These are phyloP conservation scores for Diploscapter pachys DNA, from an alignment of 1,140 invertebrate species.

Conservation along the genomic window DNA sequence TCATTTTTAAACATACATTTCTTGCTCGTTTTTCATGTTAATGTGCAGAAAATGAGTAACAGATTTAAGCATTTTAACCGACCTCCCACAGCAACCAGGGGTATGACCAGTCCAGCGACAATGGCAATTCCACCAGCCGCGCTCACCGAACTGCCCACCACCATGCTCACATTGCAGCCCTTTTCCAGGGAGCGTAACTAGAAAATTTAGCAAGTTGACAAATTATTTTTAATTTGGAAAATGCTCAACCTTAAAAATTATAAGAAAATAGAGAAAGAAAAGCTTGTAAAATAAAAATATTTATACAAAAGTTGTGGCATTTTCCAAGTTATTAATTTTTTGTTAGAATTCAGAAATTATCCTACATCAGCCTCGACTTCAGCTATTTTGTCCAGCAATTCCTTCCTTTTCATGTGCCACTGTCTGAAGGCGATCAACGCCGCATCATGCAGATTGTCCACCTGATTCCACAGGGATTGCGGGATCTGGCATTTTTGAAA, in stretches of 20 bases:
- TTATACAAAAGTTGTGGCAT: neutral
- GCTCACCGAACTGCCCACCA: constrained; percentile 57
- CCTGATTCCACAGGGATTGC: too few relatives aligned
- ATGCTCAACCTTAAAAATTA: neutral
- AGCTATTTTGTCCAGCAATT: too few relatives aligned
- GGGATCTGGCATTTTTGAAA: too few relatives aligned
- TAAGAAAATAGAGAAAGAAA: neutral
- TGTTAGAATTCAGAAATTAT: neutral
- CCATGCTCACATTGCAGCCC: constrained; percentile 26
- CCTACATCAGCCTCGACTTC: too few relatives aligned
- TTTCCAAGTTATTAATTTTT: neutral
- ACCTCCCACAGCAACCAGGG: constrained; percentile 19
- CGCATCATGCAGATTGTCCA: too few relatives aligned
- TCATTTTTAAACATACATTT: too few relatives aligned
- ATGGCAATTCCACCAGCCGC: constrained; percentile 55
- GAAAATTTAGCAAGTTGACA: too few relatives aligned
- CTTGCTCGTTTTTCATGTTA: too few relatives aligned
- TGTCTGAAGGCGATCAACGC: too few relatives aligned
- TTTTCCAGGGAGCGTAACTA: constrained; percentile 19
- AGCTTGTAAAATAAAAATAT: too few relatives aligned
- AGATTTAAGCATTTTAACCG: neutral
- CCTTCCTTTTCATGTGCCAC: too few relatives aligned
- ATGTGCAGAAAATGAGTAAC: neutral
- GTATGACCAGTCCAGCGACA: constrained; percentile 44
- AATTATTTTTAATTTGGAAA: constrained; percentile 1